These are phyloP conservation scores for Cylindroiulus punctatus DNA, from an alignment of 2,888 invertebrate species.

Conservation along the genomic window DNA sequence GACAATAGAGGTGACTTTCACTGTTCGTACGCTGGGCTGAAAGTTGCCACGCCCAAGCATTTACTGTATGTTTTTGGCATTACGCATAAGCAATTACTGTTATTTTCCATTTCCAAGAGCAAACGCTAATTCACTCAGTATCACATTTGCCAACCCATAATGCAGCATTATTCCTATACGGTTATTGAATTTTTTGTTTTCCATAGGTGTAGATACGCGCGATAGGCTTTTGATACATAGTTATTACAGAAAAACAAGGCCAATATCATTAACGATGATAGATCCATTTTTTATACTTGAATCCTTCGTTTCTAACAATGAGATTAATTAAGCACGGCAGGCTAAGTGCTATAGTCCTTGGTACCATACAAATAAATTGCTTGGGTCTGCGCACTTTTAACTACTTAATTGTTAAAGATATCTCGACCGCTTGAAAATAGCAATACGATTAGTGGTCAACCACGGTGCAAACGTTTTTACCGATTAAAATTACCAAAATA, in stretches of 20 bases:
- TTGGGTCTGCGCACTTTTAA: not conserved
- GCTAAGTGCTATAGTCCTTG: conserved; percentile 8
- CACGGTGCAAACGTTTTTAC: too few species aligned
- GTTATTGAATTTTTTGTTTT: not conserved
- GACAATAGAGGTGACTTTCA: conserved; percentile 10
- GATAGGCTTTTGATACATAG: not conserved
- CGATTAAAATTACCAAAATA: too few species aligned
- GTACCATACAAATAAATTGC: not conserved
- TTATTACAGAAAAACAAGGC: conserved; percentile 9
- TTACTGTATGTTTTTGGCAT: conserved; percentile 9
- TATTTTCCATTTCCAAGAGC: not conserved
- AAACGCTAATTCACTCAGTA: not conserved
- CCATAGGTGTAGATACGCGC: not conserved
- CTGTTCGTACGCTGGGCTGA: not conserved
- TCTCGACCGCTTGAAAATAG: not conserved
- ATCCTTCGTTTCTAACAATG: not conserved
- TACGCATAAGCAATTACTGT: conserved; percentile 18
- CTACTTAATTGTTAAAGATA: not conserved
- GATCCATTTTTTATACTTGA: not conserved
- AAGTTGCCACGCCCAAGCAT: conserved; percentile 18
- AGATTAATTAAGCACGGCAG: not conserved
- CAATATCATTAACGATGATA: conserved; percentile 9
- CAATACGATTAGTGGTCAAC: too few species aligned
- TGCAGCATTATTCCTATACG: not conserved
- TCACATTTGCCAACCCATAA: not conserved